Evolutionary conservation across 2,797 vertebrate genomes (phyloP).

Genomic region (Tiaroga cobitis): DNA sequence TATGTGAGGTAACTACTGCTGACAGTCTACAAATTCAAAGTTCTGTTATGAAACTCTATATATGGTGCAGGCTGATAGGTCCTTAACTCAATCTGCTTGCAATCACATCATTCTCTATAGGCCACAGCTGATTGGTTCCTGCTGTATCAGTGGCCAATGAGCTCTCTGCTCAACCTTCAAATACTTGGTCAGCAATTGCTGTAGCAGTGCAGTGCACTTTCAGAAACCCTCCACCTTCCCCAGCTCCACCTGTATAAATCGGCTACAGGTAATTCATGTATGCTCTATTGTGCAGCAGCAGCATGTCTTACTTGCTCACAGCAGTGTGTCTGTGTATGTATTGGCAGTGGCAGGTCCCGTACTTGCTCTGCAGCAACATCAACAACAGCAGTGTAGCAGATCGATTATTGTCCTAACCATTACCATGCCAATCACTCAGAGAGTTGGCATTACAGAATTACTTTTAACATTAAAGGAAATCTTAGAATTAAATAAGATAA

Average conservation of each 20-base stretch:
- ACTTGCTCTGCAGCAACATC: too few relatives aligned
- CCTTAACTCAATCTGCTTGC: not conserved
- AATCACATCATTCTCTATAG: not conserved
- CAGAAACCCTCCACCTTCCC: not conserved
- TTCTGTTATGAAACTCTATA: not conserved
- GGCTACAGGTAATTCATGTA: not conserved
- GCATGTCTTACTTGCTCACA: too few relatives aligned
- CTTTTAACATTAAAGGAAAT: conserved; percentile 8
- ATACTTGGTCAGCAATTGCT: not conserved
- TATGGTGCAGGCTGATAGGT: not conserved
- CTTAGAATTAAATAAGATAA: too few relatives aligned
- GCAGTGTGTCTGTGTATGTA: too few relatives aligned
- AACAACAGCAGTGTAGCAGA: too few relatives aligned
- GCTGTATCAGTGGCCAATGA: not conserved
- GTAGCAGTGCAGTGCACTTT: not conserved
- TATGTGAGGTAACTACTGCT: conserved; percentile 58
- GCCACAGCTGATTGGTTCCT: not conserved
- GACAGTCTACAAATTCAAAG: conserved; percentile 52
- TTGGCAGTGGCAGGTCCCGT: too few relatives aligned
- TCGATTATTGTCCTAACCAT: not conserved
- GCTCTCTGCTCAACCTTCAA: not conserved
- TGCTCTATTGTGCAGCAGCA: not conserved
- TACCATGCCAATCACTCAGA: not conserved
- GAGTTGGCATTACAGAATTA: not conserved
- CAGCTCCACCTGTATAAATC: not conserved